These are phyloP conservation scores for Aegithalos caudatus DNA, from an alignment of 2,113 vertebrate genomes.

Conservation along the genomic window DNA sequence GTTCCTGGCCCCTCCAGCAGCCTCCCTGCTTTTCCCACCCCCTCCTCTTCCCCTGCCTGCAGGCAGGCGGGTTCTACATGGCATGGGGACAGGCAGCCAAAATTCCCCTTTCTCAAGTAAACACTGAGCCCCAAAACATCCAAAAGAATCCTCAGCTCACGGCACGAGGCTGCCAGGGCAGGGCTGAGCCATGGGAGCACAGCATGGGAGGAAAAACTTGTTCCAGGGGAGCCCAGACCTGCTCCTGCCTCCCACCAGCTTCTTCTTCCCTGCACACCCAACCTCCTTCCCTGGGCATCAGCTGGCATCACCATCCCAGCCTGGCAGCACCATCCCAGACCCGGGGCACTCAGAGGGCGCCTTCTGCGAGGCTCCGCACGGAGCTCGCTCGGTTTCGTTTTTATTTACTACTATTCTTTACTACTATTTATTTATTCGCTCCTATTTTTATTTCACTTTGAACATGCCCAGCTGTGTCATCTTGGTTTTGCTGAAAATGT, in stretches of 20 bases:
- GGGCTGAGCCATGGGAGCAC: not conserved
- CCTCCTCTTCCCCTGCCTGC: not conserved
- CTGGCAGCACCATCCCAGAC: accelerated
- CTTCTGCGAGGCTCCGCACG: not conserved
- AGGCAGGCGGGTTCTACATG: not conserved
- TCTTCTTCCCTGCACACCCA: not conserved
- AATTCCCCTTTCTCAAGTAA: not conserved
- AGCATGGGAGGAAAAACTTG: accelerated
- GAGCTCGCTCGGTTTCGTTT: not conserved
- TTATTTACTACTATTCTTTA: constrained; percentile 61
- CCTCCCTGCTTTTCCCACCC: not conserved
- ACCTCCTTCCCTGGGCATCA: not conserved
- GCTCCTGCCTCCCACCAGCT: not conserved
- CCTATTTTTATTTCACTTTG: constrained; percentile 64
- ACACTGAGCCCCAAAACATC: not conserved
- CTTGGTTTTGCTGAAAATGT: constrained; percentile 59
- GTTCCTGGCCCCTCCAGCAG: not conserved
- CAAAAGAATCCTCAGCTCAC: not conserved
- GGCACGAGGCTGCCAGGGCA: not conserved
- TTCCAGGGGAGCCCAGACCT: not conserved
- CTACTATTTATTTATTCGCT: constrained; percentile 58
- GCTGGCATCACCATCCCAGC: not conserved
- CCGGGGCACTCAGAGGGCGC: not conserved
- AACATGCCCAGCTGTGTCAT: constrained; percentile 65
- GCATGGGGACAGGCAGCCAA: not conserved